Evolutionary conservation across 1,140 invertebrate species (phyloP).

Genomic region (Babylonia areolata): DNA sequence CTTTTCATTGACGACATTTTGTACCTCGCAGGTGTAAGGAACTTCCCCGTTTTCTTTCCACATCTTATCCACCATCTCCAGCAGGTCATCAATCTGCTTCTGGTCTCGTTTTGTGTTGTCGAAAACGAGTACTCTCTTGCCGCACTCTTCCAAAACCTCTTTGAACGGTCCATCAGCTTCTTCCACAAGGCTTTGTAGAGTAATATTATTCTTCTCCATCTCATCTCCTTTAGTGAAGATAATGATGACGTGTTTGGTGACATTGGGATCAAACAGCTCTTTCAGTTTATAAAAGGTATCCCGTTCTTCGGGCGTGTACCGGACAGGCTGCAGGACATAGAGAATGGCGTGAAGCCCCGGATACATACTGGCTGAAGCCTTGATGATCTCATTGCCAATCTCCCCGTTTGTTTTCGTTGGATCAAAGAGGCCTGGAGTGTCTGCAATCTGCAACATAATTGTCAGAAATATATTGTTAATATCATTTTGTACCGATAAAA

Average conservation of each 20-base stretch:
- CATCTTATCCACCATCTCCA: not conserved
- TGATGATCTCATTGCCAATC: slow-evolving; percentile 33
- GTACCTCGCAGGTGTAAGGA: slow-evolving; percentile 1
- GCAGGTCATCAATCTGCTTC: slow-evolving; percentile 12
- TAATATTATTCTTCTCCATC: slow-evolving; percentile 8
- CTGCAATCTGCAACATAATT: slow-evolving; percentile 15
- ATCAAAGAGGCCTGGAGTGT: slow-evolving; percentile 46
- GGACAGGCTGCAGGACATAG: slow-evolving; percentile 17
- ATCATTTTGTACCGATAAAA: not conserved
- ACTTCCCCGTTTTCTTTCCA: not conserved
- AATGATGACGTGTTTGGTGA: slow-evolving; percentile 35
- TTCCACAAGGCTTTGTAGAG: not conserved
- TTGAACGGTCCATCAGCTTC: not conserved
- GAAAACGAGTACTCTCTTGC: slow-evolving; percentile 9
- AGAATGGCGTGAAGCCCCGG: slow-evolving; percentile 45
- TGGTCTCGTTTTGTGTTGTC: not conserved
- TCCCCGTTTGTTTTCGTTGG: slow-evolving; percentile 26
- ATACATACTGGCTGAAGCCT: slow-evolving; percentile 29
- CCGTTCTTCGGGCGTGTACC: slow-evolving; percentile 39
- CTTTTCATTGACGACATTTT: not conserved
- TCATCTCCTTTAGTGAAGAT: slow-evolving; percentile 39
- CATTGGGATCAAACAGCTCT: slow-evolving; percentile 34
- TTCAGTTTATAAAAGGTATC: slow-evolving; percentile 34
- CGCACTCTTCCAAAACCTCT: slow-evolving; percentile 7
- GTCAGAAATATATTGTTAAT: not conserved